phyloP scores from a whole-genome alignment of 1,140 invertebrate species.

The Epicauta chinensis region DNA sequence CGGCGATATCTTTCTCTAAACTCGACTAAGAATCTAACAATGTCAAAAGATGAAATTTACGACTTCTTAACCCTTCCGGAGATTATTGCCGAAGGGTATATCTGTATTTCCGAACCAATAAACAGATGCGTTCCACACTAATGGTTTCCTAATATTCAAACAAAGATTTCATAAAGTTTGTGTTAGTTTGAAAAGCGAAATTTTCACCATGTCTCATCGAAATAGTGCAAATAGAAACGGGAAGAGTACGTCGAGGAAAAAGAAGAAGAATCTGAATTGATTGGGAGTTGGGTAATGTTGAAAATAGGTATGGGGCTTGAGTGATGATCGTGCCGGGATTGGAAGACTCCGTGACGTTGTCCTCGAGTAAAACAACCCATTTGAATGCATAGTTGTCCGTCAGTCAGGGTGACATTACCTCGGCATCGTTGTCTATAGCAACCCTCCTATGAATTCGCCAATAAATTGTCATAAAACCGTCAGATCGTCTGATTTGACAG shows the following conservation, averaged over 20 bases:
- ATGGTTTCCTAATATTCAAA: conserved; percentile 22
- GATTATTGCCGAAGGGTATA: conserved; percentile 17
- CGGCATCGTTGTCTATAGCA: conserved; percentile 38
- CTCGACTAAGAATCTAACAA: conserved; percentile 36
- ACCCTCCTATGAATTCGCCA: conserved; percentile 48
- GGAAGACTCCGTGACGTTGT: conserved; percentile 15
- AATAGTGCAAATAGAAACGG: not conserved
- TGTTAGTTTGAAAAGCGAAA: not conserved
- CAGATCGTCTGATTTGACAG: conserved; percentile 60
- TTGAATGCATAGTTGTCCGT: conserved; percentile 64
- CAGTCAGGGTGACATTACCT: conserved; percentile 56
- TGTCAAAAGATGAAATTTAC: conserved; percentile 32
- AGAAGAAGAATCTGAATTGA: not conserved
- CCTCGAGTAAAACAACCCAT: conserved; percentile 55
- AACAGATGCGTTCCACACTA: conserved; percentile 33
- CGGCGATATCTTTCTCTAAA: conserved; percentile 35
- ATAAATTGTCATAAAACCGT: conserved; percentile 67
- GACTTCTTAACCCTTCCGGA: conserved; percentile 35
- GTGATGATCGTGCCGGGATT: conserved; percentile 14
- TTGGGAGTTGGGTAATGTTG: not conserved
- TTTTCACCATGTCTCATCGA: not conserved
- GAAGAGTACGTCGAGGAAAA: too few relatives aligned
- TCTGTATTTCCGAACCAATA: conserved; percentile 39
- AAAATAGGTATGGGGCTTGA: not conserved
- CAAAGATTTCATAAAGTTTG: not conserved